A percentile compares a stretch with the other conserved stretches of the same genome.
Conservation (phyloP, 2,888 invertebrate species). For the Dasysyrphus albostriatus region DNA sequence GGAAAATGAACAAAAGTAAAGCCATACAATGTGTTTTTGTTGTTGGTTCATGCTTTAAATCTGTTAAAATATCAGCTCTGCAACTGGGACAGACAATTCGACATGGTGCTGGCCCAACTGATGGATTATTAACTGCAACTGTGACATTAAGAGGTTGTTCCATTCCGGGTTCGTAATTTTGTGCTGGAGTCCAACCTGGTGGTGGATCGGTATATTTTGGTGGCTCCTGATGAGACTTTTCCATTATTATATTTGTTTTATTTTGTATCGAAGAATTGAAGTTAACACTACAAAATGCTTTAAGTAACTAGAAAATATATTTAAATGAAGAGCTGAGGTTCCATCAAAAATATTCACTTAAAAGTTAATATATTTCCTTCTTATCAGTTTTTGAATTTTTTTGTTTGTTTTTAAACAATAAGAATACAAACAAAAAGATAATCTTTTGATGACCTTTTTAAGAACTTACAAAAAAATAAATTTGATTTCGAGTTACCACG, state of each 20-base stretch:
- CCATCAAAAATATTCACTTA: not conserved
- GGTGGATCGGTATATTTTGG: conserved; percentile 40
- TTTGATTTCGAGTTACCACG: no score
- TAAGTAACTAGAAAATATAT: not conserved
- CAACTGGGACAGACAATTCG: conserved; percentile 84
- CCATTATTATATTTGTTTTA: conserved; percentile 18
- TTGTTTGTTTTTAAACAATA: no score
- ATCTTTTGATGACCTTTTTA: no score
- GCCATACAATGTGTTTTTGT: conserved; percentile 73
- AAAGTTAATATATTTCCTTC: conserved; percentile 79
- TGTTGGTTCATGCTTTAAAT: conserved; percentile 60
- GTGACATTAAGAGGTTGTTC: not conserved
- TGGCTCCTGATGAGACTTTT: conserved; percentile 39
- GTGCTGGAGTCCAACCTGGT: conserved; percentile 40
- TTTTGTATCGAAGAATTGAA: not conserved
- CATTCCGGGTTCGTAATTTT: conserved; percentile 42
- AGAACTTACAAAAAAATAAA: no score
- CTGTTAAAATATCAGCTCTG: conserved; percentile 57
- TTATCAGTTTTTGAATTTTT: not conserved
- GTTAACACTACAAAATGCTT: not conserved
- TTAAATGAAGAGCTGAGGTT: not conserved
- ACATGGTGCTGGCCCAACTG: conserved; percentile 81
- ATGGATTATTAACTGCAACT: not conserved
- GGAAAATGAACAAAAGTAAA: conserved; percentile 57
- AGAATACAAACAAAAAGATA: no score